These are phyloP conservation scores for Dicycla oo DNA, from an alignment of 2,888 invertebrate species.

Conservation along the genomic window DNA sequence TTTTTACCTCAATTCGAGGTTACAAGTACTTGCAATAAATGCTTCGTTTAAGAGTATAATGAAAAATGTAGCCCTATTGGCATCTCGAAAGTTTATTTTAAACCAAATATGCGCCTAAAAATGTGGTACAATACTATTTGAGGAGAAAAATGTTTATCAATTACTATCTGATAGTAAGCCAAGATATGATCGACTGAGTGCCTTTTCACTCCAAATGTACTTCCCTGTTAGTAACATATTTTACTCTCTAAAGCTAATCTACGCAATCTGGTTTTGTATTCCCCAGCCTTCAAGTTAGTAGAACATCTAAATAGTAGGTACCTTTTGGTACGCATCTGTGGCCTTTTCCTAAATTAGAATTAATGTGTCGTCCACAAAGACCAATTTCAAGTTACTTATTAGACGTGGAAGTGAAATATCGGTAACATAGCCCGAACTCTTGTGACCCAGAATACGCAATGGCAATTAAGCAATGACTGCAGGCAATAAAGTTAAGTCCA, in stretches of 20 bases:
- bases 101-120: background rate
- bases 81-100: background rate
- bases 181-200: background rate
- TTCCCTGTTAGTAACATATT: background rate
- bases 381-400: conserved; percentile 54
- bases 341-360: conserved; percentile 49
- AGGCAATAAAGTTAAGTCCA: conserved; percentile 44
- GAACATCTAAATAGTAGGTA: conserved; percentile 29
- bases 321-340: conserved; percentile 6
- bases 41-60: too few species aligned
- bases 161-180: background rate
- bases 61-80: background rate
- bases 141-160: background rate
- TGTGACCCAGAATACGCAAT: conserved; percentile 30
- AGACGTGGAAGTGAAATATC: conserved; percentile 47
- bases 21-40: background rate
- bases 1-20: background rate
- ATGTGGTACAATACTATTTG: background rate
- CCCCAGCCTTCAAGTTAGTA: conserved; percentile 21
- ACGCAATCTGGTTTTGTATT: background rate
- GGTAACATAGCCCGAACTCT: conserved; percentile 3
- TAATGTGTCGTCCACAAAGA: conserved; percentile 45
- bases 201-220: background rate
- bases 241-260: background rate
- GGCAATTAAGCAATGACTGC: conserved; percentile 44